phyloP scores from a whole-genome alignment of 2,113 vertebrate genomes.

The Gnathonemus echidnorhynchus region DNA sequence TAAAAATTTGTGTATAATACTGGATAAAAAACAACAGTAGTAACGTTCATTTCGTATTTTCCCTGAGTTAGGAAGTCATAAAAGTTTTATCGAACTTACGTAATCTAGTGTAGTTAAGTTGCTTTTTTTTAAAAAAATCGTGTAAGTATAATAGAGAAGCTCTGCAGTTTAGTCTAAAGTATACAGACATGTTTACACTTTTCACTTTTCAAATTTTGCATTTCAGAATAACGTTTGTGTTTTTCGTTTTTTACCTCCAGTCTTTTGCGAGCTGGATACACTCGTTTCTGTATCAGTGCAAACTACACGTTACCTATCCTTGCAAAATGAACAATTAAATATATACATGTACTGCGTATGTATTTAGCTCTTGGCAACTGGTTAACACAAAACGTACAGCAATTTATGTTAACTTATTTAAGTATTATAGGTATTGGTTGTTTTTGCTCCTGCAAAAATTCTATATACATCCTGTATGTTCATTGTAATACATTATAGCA shows the following conservation, averaged over 20 bases:
- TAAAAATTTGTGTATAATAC: background rate
- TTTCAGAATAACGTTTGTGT: background rate
- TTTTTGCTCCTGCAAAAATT: background rate
- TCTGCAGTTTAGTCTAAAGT: background rate
- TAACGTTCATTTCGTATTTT: background rate
- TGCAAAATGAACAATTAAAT: background rate
- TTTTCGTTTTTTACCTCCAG: background rate
- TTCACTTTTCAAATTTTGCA: background rate
- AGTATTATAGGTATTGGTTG: background rate
- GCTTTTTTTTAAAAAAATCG: background rate
- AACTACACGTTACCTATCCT: background rate
- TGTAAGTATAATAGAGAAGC: background rate
- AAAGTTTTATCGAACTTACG: background rate
- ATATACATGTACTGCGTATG: background rate
- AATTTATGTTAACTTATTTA: background rate
- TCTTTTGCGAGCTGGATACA: background rate
- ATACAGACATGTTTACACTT: background rate
- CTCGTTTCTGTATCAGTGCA: background rate
- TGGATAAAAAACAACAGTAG: background rate
- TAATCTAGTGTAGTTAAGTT: background rate
- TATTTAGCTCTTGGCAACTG: background rate
- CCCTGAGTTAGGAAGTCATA: background rate
- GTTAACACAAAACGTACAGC: background rate
- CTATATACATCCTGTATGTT: background rate
- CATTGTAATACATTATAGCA: background rate